Evolutionary conservation across 2,797 vertebrate species (phyloP), one percentile per base, ranked within the genome.

Genomic region (Heterohyrax brucei): DNA sequence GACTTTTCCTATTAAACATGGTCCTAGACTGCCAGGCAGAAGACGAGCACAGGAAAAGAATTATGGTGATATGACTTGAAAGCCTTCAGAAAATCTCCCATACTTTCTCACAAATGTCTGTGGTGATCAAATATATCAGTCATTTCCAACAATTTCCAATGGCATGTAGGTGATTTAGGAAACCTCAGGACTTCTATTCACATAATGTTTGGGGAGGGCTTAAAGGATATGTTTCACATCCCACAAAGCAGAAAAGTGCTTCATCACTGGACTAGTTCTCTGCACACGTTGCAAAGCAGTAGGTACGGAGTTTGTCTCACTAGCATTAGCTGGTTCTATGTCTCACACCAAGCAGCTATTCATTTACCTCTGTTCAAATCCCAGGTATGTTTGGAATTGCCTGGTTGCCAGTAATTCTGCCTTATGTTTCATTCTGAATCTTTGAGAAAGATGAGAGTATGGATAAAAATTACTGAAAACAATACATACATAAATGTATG

Each of bases 11-110:
- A 30, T 78, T 87, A 96, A 96, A 83, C 79, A 18, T 53, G 13
- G 53, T 91, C 66, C 72, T 87, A n/a, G 48, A 90, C 89, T 92
- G 21, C 33, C 24, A 86, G 8, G 30, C 18, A 88, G 76, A 95
- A 95, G 53, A 13, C 30, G 79, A n/a, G 21, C 9, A 77, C 4
- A 77, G 30, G 66, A 86, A 86, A 70, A 91, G 77, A 94, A 86
- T 87, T 87, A 76, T 30, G 7, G 6, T 22, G 22, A 83, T 44
- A 75, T 73, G 48, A 66, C 28, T n/a, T 82, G 26, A 72, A 93
- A 88, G n/a, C 70, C n/a, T 19, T 68, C 44, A 22, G 73, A 94
- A 96, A 50, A 66, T 80, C 18, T 78, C 68, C 19, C 16, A 82
- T 30, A 46, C 53, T 75, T 77, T 10, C 68, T 89, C 59, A 73